A percentile compares a stretch with the other conserved stretches of the same genome.
These are phyloP conservation scores for Acipenser oxyrinchus DNA, from an alignment of 2,797 vertebrate species.

Conservation along the genomic window DNA sequence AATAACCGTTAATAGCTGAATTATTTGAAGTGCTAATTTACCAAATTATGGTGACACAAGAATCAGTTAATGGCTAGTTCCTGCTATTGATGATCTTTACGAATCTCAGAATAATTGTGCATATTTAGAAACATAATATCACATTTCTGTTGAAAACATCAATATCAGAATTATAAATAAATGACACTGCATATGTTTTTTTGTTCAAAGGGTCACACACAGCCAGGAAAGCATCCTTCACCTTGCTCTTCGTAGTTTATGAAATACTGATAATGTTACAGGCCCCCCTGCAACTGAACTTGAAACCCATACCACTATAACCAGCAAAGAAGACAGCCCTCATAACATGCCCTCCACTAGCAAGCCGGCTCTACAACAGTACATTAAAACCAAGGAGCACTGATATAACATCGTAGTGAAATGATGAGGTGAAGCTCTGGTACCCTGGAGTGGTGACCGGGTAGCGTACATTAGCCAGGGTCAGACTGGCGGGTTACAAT, in stretches of 20 bases:
- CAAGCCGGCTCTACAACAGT: background rate
- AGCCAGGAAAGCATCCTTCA: slow-evolving; percentile 24
- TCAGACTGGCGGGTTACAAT: slow-evolving; percentile 1
- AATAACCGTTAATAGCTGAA: background rate
- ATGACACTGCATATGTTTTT: background rate
- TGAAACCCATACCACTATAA: slow-evolving; percentile 26
- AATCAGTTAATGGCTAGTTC: too few species aligned
- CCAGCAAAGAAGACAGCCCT: slow-evolving; percentile 4
- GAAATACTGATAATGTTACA: slow-evolving; percentile 18
- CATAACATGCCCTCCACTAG: background rate
- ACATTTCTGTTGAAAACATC: slow-evolving; percentile 22
- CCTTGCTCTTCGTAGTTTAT: slow-evolving; percentile 23
- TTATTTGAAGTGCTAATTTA: too few species aligned
- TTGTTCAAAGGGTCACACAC: slow-evolving; percentile 18
- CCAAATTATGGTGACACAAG: too few species aligned
- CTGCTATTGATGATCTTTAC: background rate
- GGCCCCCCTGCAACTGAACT: slow-evolving; percentile 20
- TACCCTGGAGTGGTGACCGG: slow-evolving; percentile 11
- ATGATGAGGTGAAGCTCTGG: background rate
- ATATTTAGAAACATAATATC: slow-evolving; percentile 16
- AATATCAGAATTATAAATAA: slow-evolving; percentile 39
- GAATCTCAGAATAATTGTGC: background rate
- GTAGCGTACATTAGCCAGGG: background rate
- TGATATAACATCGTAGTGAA: background rate
- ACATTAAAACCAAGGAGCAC: background rate